A percentile compares a stretch with the other conserved stretches of the same genome.
Evolutionary conservation across 92 coral and sea anemone genomes (phyloP).

Genomic region (Palythoa caribaeorum): DNA sequence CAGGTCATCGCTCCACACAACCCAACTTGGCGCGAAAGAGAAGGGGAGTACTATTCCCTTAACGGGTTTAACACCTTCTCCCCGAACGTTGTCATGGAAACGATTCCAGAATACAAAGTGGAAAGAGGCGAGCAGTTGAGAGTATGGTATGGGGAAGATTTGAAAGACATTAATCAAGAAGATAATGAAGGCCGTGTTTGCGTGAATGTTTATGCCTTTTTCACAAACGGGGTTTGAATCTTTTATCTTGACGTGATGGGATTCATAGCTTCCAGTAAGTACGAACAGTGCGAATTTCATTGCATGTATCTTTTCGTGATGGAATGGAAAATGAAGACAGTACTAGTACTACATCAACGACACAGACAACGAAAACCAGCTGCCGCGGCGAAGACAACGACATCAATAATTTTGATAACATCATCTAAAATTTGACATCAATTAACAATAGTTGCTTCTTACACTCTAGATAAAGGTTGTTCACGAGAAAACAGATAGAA

Average conservation of each 20-base stretch:
- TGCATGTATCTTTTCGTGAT: no score
- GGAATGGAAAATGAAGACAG: no score
- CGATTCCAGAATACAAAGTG: background rate
- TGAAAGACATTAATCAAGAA: background rate
- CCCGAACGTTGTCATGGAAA: background rate
- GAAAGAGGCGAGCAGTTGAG: background rate
- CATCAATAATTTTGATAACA: no score
- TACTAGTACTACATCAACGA: no score
- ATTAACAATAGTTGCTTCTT: no score
- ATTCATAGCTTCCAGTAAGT: background rate
- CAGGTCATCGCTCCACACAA: constrained; percentile 8
- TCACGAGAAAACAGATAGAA: no score
- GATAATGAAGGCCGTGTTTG: constrained; percentile 13
- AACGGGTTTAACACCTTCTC: constrained; percentile 13
- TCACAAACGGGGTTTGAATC: background rate
- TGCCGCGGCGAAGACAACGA: no score
- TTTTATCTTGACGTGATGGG: background rate
- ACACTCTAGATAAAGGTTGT: no score
- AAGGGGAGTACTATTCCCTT: background rate
- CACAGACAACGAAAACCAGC: no score
- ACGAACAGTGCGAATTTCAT: no score
- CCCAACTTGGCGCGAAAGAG: background rate
- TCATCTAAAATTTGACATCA: no score
- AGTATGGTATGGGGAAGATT: constrained; percentile 29
- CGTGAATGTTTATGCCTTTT: background rate